Evolutionary conservation across 2,113 vertebrate genomes (phyloP), one percentile per base, ranked within the genome.

Genomic region (Silurus asotus): DNA sequence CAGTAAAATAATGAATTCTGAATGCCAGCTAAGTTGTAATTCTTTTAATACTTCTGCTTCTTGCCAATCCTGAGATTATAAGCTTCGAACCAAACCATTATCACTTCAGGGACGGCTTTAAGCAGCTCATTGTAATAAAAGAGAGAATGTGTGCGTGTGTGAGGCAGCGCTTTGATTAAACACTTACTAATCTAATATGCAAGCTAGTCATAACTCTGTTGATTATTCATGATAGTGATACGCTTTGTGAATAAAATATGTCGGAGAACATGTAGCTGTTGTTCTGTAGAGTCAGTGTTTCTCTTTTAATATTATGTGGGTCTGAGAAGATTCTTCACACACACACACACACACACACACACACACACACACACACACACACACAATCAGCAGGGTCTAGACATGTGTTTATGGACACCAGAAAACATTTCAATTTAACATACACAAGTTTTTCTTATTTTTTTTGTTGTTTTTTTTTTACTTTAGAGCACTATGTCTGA

Each of bases 101-200:
- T 78, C 87, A 20, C 79, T 85, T 88, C 72, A 61, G 51, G 65
- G 19, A 61, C 8, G 20, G 13, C 59, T 65, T 70, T 53, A 51
- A 77, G 72, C 84, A 53, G 79, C 45, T 28, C 78, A 55, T 64
- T 65, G 76, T 83, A 86, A 86, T 86, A 75, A 78, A 53, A 20
- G 80, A 49, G 76, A 1, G 37, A 13, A 37, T 28, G 19, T 20
- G 83, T 3, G 37, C 15, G 48, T 19, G 10, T 14, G 49, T 8
- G 76, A 84, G 65, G 17, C 81, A 19, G 77, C 48, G 80, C 70
- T 82, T 28, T 87, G 82, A 84, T 87, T 87, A 89, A 87, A 77
- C 82, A 61, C 76, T 86, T 78, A 70, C 51, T 87, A 77, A 84
- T 89, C 37, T 53, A 49, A 61, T 76, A 62, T 78, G 69, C 48